Evolutionary conservation across 2,888 invertebrate genomes (phyloP), one percentile per base, ranked within the genome.

Genomic region (Osedax fenrisi): DNA sequence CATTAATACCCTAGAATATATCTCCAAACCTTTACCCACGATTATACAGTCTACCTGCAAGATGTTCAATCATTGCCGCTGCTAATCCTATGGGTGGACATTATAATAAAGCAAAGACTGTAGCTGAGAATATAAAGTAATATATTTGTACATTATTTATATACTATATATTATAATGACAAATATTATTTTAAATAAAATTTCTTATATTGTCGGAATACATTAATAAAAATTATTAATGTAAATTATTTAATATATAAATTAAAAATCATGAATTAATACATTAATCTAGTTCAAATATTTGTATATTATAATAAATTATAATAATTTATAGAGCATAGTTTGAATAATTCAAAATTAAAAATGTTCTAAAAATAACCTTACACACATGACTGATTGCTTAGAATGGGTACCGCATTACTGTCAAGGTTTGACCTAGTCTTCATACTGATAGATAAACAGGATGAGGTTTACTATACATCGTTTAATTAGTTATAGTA

Each of bases 31-130:
- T n/a, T n/a, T n/a, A n/a, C n/a, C n/a, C n/a, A n/a, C n/a, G n/a
- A n/a, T n/a, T n/a, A n/a, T 77, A 90, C 83, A 90, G 90, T 73
- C 86, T 94, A 67, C 90, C 91, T 24, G 90, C 92, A 0, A 88
- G 91, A 72, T 90, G 92, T 0, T 90, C 92, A 0, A 89, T 96
- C 25, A 86, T 96, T 67, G 94, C 94, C 27, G 94, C 94, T 2
- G 95, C 94, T 1, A 96, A 96, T 87, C 94, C 95, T 1, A 88
- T 89, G 0, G 90, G 90, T 22, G 94, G 94, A 3, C 91, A 91
- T 80, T 96, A 94, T 82, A 90, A 94, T 83, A 89, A 90, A 81
- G 89, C 90, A 0, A 93, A 92, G 86, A 91, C 92, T 17, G 89
- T 96, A 0, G 88, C 90, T 0, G 93, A 94, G 86, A 96, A 96